Percentiles rank a stretch among this genome's conserved stretches.
Evolutionary conservation across 2,888 invertebrate species (phyloP).

Genomic region (Drosophila demipolita): DNA sequence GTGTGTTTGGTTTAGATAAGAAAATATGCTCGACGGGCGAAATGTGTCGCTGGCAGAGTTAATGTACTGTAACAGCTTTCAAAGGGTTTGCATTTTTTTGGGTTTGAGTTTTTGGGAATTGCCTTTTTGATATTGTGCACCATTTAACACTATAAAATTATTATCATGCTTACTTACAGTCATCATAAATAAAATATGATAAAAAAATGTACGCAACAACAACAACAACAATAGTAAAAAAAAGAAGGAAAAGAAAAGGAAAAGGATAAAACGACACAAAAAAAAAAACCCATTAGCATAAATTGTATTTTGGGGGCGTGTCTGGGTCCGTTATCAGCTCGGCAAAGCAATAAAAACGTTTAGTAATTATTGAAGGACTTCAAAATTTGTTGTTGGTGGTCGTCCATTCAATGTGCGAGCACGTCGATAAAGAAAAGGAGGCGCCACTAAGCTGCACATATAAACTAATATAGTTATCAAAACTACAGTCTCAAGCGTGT

Average conservation of each 20-base stretch:
- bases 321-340: conserved; percentile 58
- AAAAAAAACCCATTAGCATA: conserved; percentile 64
- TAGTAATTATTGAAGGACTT: conserved; percentile 65
- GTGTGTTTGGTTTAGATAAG: conserved; percentile 62
- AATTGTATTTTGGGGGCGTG: conserved; percentile 35
- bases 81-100: conserved; percentile 55
- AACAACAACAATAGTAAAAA: background rate
- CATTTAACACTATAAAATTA: conserved; percentile 81
- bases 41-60: conserved; percentile 68
- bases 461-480: conserved; percentile 70
- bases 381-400: conserved; percentile 24
- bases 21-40: conserved; percentile 67
- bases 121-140: conserved; percentile 49
- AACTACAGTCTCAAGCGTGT: conserved; percentile 48
- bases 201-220: conserved; percentile 8
- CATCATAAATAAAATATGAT: conserved; percentile 48
- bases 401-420: conserved; percentile 54
- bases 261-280: conserved; percentile 3
- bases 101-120: conserved; percentile 1
- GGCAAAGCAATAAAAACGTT: conserved; percentile 72
- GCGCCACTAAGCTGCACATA: conserved; percentile 17
- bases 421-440: conserved; percentile 54
- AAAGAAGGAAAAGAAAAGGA: conserved; percentile 25
- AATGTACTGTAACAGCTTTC: conserved; percentile 71
- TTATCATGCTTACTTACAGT: conserved; percentile 67